Evolutionary conservation across 2,797 vertebrate genomes (phyloP).

Genomic region (Chlorospingus flavigularis): DNA sequence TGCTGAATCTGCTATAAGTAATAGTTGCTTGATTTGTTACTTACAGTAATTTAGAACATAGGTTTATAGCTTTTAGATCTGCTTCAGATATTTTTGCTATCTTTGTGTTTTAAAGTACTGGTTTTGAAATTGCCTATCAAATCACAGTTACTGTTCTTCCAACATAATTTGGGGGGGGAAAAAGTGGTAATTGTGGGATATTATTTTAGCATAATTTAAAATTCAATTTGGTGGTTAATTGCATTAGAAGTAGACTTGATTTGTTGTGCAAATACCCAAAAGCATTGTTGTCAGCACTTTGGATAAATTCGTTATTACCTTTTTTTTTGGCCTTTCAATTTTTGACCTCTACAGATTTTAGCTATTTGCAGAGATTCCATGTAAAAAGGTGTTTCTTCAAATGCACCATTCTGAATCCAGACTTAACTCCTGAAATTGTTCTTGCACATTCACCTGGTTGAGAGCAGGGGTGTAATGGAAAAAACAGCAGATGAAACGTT

Average conservation of each 20-base stretch:
- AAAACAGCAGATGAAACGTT: not conserved
- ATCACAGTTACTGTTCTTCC: conserved; percentile 25
- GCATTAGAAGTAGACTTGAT: conserved; percentile 41
- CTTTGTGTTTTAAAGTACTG: conserved; percentile 56
- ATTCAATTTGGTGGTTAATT: conserved; percentile 22
- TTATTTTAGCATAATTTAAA: conserved; percentile 38
- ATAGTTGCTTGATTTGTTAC: conserved; percentile 49
- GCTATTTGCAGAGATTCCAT: not conserved
- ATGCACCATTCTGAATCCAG: conserved; percentile 4
- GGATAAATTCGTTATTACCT: not conserved
- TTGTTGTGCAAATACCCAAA: conserved; percentile 17
- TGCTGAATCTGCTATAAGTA: conserved; percentile 46
- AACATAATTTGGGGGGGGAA: not conserved
- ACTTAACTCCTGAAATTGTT: conserved; percentile 6
- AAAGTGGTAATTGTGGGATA: not conserved
- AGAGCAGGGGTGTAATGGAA: not conserved
- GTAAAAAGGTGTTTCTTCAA: conserved; percentile 4
- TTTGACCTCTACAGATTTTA: not conserved
- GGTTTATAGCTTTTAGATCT: conserved; percentile 19
- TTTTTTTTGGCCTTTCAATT: not conserved
- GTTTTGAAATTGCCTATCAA: conserved; percentile 39
- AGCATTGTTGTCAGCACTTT: conserved; percentile 8
- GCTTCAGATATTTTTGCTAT: conserved; percentile 50
- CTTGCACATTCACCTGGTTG: not conserved
- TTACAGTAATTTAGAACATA: conserved; percentile 47